A percentile compares a stretch with the other conserved stretches of the same genome.
phyloP scores from a whole-genome alignment of 2,888 invertebrate genomes.

The Sinelater perroti region DNA sequence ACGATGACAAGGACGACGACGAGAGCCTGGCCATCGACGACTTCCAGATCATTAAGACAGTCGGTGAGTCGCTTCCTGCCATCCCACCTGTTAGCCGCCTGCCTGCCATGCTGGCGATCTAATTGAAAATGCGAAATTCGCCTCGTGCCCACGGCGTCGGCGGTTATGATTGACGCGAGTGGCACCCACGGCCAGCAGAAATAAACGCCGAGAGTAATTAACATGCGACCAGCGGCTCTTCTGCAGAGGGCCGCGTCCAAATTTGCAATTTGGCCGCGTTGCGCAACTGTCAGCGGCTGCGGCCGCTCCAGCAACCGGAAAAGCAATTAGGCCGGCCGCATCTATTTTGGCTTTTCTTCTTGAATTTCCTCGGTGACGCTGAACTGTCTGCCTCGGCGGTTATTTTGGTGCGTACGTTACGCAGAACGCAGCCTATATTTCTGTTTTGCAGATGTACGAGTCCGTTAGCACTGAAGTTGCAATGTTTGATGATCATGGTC shows the following conservation, averaged over 20 bases:
- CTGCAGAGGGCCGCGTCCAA: not conserved
- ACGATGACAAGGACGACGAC: conserved; percentile 65
- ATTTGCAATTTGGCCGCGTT: conserved; percentile 7
- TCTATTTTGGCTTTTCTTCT: conserved; percentile 26
- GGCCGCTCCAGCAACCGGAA: conserved; percentile 6
- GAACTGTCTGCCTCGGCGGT: conserved; percentile 29
- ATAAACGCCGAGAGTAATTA: conserved; percentile 11
- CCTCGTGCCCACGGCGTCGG: too few species aligned
- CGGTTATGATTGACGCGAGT: conserved; percentile 15
- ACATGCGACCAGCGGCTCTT: not conserved
- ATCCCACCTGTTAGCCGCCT: not conserved
- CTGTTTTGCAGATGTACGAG: conserved; percentile 5
- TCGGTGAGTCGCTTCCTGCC: conserved; percentile 72
- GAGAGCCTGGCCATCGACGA: conserved; percentile 82
- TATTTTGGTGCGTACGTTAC: conserved; percentile 28
- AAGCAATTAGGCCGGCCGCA: conserved; percentile 18
- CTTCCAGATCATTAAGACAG: conserved; percentile 86
- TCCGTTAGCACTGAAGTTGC: not conserved
- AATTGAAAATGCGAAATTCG: too few species aligned
- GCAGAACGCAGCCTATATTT: conserved; percentile 15
- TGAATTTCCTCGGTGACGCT: conserved; percentile 27
- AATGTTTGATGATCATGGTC: not conserved
- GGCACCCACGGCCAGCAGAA: conserved; percentile 9
- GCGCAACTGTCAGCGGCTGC: too few species aligned
- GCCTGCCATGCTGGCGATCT: too few species aligned